A percentile compares a stretch with the other conserved stretches of the same genome.
phyloP scores from a whole-genome alignment of 2,888 invertebrate genomes.

The Hypolimnas misippus region DNA sequence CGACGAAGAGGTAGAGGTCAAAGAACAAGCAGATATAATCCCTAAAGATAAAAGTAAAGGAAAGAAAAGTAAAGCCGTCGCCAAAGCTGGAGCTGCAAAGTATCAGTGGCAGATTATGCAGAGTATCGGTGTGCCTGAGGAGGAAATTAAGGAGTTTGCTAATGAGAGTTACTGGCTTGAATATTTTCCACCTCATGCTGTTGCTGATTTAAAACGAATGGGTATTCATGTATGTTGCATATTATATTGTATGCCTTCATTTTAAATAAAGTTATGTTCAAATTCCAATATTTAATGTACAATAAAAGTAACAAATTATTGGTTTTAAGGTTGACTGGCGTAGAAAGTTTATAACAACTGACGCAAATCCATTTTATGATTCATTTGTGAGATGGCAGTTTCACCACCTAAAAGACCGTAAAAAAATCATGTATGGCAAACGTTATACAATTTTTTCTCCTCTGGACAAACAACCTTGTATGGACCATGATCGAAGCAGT shows the following conservation, averaged over 20 bases:
- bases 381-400: constrained; percentile 99
- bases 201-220: constrained; percentile 93
- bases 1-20: constrained; percentile 74
- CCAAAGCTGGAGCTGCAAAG: constrained; percentile 94
- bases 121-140: constrained; percentile 93
- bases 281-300: background rate
- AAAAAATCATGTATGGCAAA: constrained; percentile 98
- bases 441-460: constrained; percentile 98
- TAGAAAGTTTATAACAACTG: constrained; percentile 98
- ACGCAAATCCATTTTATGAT: constrained; percentile 98
- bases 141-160: constrained; percentile 97
- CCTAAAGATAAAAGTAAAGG: constrained; percentile 90
- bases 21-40: constrained; percentile 82
- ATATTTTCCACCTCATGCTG: constrained; percentile 97
- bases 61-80: constrained; percentile 97
- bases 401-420: constrained; percentile 90
- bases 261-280: background rate
- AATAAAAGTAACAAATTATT: background rate
- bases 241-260: too few species aligned
- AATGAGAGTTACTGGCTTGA: constrained; percentile 97
- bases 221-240: constrained; percentile 91
- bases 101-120: constrained; percentile 99
- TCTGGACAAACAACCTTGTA: constrained; percentile 98
- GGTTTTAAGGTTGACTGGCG: constrained; percentile 94
- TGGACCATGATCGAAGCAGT: constrained; percentile 98